Conservation (phyloP, 2,888 invertebrate species). For the Drosophila siamana region DNA sequence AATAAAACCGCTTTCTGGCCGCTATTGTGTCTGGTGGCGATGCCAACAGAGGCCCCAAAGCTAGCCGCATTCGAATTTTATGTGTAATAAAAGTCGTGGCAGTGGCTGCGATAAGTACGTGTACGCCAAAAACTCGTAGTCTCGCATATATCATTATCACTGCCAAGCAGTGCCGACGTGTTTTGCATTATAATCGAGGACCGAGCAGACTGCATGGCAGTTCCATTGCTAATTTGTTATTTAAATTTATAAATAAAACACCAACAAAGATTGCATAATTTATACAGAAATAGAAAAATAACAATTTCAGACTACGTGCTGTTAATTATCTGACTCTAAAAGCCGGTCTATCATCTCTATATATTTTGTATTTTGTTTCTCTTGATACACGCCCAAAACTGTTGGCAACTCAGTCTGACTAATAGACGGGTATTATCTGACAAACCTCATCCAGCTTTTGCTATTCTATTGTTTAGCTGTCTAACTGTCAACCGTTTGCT, state of each 20-base stretch:
- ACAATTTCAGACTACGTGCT: constrained; percentile 28
- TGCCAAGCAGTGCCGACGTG: constrained; percentile 49
- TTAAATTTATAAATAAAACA: constrained; percentile 52
- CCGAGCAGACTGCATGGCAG: constrained; percentile 69
- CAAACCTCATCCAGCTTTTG: constrained; percentile 23
- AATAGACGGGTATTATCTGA: constrained; percentile 28
- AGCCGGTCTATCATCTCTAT: constrained; percentile 24
- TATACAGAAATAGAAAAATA: constrained; percentile 11
- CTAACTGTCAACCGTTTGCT: constrained; percentile 49
- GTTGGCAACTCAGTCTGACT: constrained; percentile 16
- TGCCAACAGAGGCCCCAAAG: constrained; percentile 66
- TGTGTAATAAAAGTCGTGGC: constrained; percentile 53
- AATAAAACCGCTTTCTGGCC: constrained; percentile 36
- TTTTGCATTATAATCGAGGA: constrained; percentile 72
- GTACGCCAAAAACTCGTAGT: constrained; percentile 4
- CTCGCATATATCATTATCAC: constrained; percentile 53
- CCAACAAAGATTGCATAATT: constrained; percentile 30
- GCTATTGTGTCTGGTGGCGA: constrained; percentile 36
- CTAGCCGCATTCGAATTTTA: constrained; percentile 47
- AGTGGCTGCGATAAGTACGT: constrained; percentile 40
- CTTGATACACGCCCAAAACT: background rate
- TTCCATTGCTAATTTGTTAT: constrained; percentile 66
- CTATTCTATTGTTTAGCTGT: constrained; percentile 31
- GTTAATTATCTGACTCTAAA: constrained; percentile 48
- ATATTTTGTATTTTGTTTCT: background rate